Evolutionary conservation across 2,888 invertebrate species (phyloP).

Genomic region (Endotricha flammealis): DNA sequence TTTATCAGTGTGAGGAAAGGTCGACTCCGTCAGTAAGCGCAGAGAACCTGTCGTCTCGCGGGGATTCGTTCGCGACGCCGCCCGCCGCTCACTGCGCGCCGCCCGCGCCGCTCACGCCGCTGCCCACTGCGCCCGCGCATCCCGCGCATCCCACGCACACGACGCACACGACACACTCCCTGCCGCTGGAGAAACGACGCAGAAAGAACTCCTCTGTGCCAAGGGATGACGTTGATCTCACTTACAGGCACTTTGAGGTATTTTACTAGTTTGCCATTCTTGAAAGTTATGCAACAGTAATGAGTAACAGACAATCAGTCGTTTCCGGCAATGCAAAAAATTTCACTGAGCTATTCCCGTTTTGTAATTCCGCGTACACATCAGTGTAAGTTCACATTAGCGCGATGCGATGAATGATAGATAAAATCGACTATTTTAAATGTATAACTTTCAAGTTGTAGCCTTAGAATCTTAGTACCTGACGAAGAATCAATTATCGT

Average conservation of each 20-base stretch:
- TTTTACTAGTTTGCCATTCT: no score
- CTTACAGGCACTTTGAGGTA: constrained; percentile 68
- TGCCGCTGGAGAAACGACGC: constrained; percentile 62
- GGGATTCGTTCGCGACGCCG: constrained; percentile 64
- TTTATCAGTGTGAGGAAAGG: constrained; percentile 61
- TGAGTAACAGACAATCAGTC: no score
- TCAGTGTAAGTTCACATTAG: no score
- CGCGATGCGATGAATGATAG: no score
- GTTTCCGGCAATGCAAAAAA: no score
- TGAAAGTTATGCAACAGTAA: no score
- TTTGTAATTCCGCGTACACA: no score
- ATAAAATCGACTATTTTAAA: no score
- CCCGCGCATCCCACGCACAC: constrained; percentile 23
- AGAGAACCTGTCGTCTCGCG: constrained; percentile 65
- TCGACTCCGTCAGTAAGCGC: constrained; percentile 70
- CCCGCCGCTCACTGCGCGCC: constrained; percentile 57
- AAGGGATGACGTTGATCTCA: constrained; percentile 56
- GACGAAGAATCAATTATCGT: no score
- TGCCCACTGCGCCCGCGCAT: constrained; percentile 38
- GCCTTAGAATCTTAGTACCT: no score
- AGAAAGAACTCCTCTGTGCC: constrained; percentile 66
- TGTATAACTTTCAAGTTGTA: no score
- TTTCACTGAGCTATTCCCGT: no score
- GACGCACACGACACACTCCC: constrained; percentile 20
- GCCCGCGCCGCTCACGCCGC: constrained; percentile 49